These are phyloP conservation scores for Agrilus planipennis DNA, from an alignment of 1,140 invertebrate species.

Conservation along the genomic window DNA sequence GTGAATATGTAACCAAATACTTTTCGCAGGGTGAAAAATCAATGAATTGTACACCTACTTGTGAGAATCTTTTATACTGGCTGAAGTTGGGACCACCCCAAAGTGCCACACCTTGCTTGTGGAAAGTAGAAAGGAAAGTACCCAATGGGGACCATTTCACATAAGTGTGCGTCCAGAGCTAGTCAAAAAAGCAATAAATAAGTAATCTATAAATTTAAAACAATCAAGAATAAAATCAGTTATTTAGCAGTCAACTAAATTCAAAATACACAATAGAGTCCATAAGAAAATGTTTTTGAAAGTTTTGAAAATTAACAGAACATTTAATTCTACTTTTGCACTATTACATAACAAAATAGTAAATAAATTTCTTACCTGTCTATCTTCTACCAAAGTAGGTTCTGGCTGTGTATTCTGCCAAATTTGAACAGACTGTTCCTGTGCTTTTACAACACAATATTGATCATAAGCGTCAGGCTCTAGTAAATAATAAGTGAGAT, in stretches of 20 bases:
- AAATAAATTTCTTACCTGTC: slow-evolving; percentile 48
- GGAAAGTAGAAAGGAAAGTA: slow-evolving; percentile 92
- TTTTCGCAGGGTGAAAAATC: slow-evolving; percentile 98
- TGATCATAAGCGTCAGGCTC: slow-evolving; percentile 94
- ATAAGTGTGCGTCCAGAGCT: slow-evolving; percentile 92
- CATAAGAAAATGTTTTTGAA: no score
- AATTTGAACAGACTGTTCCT: slow-evolving; percentile 65
- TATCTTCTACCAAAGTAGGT: slow-evolving; percentile 68
- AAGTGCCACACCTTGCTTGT: slow-evolving; percentile 86
- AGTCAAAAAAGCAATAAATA: slow-evolving; percentile 14
- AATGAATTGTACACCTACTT: slow-evolving; percentile 85
- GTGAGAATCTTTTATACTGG: slow-evolving; percentile 84
- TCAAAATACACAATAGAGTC: no score
- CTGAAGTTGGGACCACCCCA: slow-evolving; percentile 93
- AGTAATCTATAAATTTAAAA: not conserved
- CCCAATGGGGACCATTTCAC: slow-evolving; percentile 95
- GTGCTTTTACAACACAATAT: slow-evolving; percentile 78
- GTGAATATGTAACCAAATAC: slow-evolving; percentile 88
- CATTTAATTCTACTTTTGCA: no score
- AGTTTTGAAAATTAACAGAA: no score
- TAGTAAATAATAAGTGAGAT: slow-evolving; percentile 82
- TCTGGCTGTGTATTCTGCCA: slow-evolving; percentile 87
- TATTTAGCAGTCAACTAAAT: not conserved
- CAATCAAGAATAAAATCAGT: not conserved
- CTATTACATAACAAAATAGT: no score